These are phyloP conservation scores for Epinotia brunnichana DNA, from an alignment of 2,888 invertebrate genomes.

Conservation along the genomic window DNA sequence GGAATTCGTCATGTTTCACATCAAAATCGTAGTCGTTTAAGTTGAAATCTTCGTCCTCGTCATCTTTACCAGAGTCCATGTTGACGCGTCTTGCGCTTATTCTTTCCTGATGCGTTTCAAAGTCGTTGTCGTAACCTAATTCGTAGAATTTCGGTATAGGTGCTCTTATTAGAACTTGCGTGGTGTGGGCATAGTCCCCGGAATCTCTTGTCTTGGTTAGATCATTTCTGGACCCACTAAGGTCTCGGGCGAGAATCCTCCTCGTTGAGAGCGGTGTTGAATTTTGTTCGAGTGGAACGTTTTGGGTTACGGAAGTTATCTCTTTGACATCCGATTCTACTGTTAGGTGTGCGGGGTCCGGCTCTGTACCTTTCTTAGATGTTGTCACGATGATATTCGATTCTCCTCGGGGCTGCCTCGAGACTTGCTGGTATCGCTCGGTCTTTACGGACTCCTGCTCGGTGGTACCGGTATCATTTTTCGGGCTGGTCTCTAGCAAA, in stretches of 20 bases:
- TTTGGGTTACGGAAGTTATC: background rate
- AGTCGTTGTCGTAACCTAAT: slow-evolving; percentile 66
- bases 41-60: slow-evolving; percentile 76
- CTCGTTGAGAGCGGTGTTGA: background rate
- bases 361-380: slow-evolving; percentile 47
- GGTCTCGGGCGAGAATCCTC: background rate
- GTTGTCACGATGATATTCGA: background rate
- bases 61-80: slow-evolving; percentile 62
- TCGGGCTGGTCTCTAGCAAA: slow-evolving; percentile 58
- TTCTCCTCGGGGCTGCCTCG: slow-evolving; percentile 48
- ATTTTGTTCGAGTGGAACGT: background rate
- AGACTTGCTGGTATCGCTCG: slow-evolving; percentile 52
- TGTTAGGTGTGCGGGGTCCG: slow-evolving; percentile 46
- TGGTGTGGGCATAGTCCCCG: background rate
- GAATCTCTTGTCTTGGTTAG: background rate
- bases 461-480: slow-evolving; percentile 51
- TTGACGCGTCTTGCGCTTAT: slow-evolving; percentile 25
- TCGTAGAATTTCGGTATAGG: slow-evolving; percentile 72
- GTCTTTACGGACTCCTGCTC: slow-evolving; percentile 49
- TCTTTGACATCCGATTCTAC: background rate
- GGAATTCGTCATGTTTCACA: slow-evolving; percentile 71
- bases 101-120: slow-evolving; percentile 59
- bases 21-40: slow-evolving; percentile 76
- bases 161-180: slow-evolving; percentile 61
- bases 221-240: background rate